Percentiles rank a stretch among this genome's conserved stretches.
Conservation (phyloP, 2,888 invertebrate species). For the Apodemia hepburni region DNA sequence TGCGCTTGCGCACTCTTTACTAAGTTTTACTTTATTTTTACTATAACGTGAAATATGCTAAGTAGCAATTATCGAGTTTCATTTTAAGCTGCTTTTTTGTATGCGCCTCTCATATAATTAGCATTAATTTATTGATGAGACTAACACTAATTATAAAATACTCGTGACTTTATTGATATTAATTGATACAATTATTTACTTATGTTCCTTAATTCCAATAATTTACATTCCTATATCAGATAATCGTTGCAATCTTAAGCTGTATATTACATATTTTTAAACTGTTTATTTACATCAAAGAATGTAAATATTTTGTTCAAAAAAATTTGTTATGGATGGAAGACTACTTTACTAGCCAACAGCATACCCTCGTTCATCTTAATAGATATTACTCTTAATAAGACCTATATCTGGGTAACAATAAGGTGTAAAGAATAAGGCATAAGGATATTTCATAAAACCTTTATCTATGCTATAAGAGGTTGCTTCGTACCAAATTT, state of each 20-base stretch:
- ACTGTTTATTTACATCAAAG: no score
- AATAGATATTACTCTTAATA: no score
- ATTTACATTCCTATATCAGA: not conserved
- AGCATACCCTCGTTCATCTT: no score
- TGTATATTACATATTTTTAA: not conserved
- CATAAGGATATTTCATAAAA: no score
- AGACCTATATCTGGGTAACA: no score
- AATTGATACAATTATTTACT: slow-evolving; percentile 4
- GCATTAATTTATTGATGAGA: slow-evolving; percentile 9
- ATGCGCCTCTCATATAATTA: slow-evolving; percentile 12
- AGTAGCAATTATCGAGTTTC: slow-evolving; percentile 28
- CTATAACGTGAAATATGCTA: slow-evolving; percentile 30
- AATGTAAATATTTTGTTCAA: no score
- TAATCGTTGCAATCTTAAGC: not conserved
- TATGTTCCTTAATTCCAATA: not conserved
- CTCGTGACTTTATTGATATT: slow-evolving; percentile 9
- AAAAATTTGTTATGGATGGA: no score
- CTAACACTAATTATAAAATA: slow-evolving; percentile 6
- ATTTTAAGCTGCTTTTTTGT: slow-evolving; percentile 22
- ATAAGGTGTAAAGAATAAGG: no score
- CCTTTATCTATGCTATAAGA: no score
- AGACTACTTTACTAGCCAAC: no score
- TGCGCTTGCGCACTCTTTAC: slow-evolving; percentile 50
- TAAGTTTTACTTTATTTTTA: slow-evolving; percentile 39
- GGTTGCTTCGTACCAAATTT: no score